Evolutionary conservation across 2,888 invertebrate species (phyloP).

Genomic region (Drosophila austrosaltans): DNA sequence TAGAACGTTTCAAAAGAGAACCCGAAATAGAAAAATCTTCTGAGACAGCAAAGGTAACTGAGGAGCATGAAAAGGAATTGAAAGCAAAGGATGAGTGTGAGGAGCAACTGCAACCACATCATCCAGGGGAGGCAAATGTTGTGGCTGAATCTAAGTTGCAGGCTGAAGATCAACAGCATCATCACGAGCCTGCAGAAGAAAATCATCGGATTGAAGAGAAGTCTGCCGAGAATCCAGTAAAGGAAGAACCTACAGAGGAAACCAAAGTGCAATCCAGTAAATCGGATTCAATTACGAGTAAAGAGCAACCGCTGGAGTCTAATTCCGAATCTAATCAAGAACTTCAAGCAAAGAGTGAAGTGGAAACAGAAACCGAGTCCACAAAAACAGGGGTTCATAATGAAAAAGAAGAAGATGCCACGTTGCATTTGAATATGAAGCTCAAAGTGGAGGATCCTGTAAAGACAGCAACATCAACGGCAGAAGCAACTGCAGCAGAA

Average conservation of each 20-base stretch:
- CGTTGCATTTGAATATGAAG: conserved; percentile 1
- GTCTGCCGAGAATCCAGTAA: not conserved
- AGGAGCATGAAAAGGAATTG: not conserved
- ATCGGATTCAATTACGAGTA: not conserved
- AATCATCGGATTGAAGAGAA: not conserved
- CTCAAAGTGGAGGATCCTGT: not conserved
- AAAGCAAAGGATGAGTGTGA: not conserved
- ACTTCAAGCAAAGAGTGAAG: not conserved
- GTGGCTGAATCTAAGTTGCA: not conserved
- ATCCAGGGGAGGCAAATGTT: not conserved
- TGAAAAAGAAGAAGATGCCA: not conserved
- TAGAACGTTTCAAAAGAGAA: conserved; percentile 50
- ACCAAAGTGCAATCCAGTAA: not conserved
- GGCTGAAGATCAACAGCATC: not conserved
- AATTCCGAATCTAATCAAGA: not conserved
- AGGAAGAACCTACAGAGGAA: not conserved
- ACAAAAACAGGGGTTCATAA: not conserved
- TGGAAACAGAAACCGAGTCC: not conserved
- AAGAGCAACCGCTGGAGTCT: not conserved
- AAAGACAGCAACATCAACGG: not conserved
- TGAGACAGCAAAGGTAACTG: not conserved
- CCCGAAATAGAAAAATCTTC: not conserved
- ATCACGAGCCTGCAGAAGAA: not conserved
- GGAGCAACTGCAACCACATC: not conserved
- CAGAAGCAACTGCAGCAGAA: not conserved